Evolutionary conservation across 37 sponge, comb jelly and placozoan species (phyloP).

Genomic region (Aphrocallistes beatrix): DNA sequence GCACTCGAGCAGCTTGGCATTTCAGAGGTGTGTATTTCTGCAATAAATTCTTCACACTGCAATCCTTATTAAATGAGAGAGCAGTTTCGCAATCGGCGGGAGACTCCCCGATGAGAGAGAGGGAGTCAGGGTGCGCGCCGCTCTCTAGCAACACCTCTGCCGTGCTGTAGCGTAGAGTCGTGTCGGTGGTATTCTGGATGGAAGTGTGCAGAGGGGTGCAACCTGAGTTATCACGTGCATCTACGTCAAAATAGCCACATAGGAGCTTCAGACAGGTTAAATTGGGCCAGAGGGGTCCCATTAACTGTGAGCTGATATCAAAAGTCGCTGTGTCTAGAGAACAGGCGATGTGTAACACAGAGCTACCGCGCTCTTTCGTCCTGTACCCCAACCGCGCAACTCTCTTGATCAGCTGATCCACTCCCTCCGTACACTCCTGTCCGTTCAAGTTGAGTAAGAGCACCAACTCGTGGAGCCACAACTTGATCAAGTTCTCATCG

Average conservation of each 20-base stretch:
- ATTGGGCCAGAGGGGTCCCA: not conserved
- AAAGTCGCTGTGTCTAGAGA: not conserved
- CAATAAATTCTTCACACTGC: not conserved
- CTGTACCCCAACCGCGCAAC: not conserved
- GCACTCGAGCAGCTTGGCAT: not conserved
- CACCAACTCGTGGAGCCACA: not conserved
- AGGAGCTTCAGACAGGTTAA: not conserved
- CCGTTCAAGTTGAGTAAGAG: not conserved
- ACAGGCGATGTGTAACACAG: not conserved
- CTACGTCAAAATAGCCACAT: not conserved
- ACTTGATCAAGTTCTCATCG: not conserved
- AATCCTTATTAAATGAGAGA: not conserved
- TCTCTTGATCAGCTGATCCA: not conserved
- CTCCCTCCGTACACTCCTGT: not conserved
- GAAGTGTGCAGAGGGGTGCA: not conserved
- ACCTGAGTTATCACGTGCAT: not conserved
- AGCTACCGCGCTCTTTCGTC: not conserved
- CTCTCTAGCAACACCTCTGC: not conserved
- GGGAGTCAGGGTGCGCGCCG: not conserved
- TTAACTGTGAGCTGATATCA: not conserved
- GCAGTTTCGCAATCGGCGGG: not conserved
- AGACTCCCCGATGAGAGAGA: not conserved
- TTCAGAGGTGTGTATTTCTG: not conserved
- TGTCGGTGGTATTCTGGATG: not conserved
- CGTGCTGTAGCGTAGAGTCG: not conserved